A percentile compares a stretch with the other conserved stretches of the same genome.
These are phyloP conservation scores for Peribatodes rhomboidaria DNA, from an alignment of 2,888 invertebrate genomes.

Conservation along the genomic window DNA sequence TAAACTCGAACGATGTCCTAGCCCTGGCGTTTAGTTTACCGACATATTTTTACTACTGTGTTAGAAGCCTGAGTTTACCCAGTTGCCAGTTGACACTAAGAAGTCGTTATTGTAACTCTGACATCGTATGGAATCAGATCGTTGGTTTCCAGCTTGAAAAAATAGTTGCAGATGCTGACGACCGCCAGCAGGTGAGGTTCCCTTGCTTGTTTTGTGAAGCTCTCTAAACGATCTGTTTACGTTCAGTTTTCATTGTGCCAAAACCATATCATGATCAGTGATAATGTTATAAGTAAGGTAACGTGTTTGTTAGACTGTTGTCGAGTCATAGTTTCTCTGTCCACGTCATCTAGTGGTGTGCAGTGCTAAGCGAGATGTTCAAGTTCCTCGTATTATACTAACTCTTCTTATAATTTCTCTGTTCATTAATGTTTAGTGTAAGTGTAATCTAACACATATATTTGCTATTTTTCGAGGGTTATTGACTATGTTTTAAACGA, in stretches of 20 bases:
- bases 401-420: slow-evolving; percentile 56
- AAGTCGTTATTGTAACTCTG: neutral
- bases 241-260: slow-evolving; percentile 71
- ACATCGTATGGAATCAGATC: neutral
- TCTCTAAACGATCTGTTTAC: slow-evolving; percentile 48
- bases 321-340: slow-evolving; percentile 35
- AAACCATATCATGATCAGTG: slow-evolving; percentile 82
- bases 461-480: slow-evolving; percentile 83
- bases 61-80: too few species aligned
- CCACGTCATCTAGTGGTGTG: slow-evolving; percentile 55
- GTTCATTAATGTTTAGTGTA: slow-evolving; percentile 68
- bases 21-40: too few species aligned
- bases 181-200: slow-evolving; percentile 6
- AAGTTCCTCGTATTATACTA: slow-evolving; percentile 77
- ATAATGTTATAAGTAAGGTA: slow-evolving; percentile 69
- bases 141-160: neutral
- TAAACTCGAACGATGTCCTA: neutral
- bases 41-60: too few species aligned
- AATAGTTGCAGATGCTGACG: neutral
- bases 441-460: slow-evolving; percentile 74
- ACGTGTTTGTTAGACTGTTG: slow-evolving; percentile 55
- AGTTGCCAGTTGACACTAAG: neutral
- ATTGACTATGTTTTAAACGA: slow-evolving; percentile 73
- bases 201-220: slow-evolving; percentile 28
- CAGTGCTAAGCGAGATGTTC: slow-evolving; percentile 66